Percentiles rank a stretch among this genome's conserved stretches.
Evolutionary conservation across 2,888 invertebrate genomes (phyloP).

Genomic region (Morpho achilles): DNA sequence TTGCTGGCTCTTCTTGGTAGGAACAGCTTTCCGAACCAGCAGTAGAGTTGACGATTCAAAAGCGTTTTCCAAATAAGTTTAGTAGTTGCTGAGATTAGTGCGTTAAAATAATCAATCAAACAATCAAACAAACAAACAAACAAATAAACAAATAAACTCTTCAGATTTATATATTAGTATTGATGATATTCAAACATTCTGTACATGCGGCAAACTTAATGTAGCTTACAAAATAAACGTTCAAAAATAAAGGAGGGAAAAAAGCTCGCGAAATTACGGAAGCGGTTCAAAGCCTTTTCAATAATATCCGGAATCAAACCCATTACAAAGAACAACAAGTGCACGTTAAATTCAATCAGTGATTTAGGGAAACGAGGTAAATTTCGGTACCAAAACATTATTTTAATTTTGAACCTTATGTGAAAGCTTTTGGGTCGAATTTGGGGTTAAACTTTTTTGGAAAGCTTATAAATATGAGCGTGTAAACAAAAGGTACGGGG

Average conservation of each 20-base stretch:
- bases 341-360: slow-evolving; percentile 26
- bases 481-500: slow-evolving; percentile 35
- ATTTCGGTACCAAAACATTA: background rate
- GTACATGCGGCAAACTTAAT: background rate
- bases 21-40: no score
- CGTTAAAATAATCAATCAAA: no score
- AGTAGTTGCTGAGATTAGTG: no score
- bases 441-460: slow-evolving; percentile 8
- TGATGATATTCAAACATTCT: no score
- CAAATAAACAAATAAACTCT: no score
- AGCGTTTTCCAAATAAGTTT: no score
- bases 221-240: background rate
- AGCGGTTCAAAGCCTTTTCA: slow-evolving; percentile 15
- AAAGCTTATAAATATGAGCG: slow-evolving; percentile 32
- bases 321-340: slow-evolving; percentile 32
- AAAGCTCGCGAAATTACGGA: slow-evolving; percentile 6
- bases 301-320: slow-evolving; percentile 25
- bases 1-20: no score
- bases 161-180: no score
- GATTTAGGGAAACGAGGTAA: slow-evolving; percentile 24
- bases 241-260: background rate
- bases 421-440: slow-evolving; percentile 10
- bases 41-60: no score
- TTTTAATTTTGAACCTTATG: slow-evolving; percentile 30
- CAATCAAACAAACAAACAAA: no score